Percentiles rank a stretch among this genome's conserved stretches.
Conservation (phyloP, 2,888 invertebrate genomes). For the Drosophila nr. fundita region DNA sequence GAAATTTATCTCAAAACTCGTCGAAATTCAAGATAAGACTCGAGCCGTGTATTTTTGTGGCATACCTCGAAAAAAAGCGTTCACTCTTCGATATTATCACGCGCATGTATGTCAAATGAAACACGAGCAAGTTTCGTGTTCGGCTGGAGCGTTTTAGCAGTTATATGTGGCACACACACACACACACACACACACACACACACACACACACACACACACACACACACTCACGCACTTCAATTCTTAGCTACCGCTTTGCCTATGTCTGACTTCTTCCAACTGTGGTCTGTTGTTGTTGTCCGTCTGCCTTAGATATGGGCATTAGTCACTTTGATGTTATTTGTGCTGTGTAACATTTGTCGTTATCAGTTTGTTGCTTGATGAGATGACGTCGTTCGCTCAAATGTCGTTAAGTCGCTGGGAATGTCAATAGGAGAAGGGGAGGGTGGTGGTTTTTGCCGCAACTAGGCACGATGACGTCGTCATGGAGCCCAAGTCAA, state of each 20-base stretch:
- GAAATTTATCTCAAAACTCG: too few species aligned
- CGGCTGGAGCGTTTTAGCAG: neutral
- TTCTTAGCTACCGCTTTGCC: neutral
- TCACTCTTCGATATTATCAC: constrained; percentile 1
- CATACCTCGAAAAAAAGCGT: neutral
- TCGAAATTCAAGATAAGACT: neutral
- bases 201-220: neutral
- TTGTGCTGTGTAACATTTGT: constrained; percentile 14
- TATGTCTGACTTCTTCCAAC: neutral
- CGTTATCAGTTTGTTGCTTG: constrained; percentile 30
- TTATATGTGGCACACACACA: neutral
- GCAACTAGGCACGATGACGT: neutral
- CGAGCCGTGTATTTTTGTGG: neutral
- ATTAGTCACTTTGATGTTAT: constrained; percentile 30
- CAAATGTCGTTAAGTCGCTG: neutral
- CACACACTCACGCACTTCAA: accelerated
- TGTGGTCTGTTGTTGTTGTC: neutral
- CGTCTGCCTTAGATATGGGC: constrained; percentile 32
- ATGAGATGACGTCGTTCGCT: constrained; percentile 32
- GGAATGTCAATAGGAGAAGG: neutral
- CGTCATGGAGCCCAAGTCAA: neutral
- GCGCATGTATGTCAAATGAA: constrained; percentile 1
- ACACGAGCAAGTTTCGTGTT: neutral
- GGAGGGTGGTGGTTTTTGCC: neutral
- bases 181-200: neutral